Percentiles rank a stretch among this genome's conserved stretches.
Evolutionary conservation across 2,888 invertebrate species (phyloP).

Genomic region (Cryptus armator): DNA sequence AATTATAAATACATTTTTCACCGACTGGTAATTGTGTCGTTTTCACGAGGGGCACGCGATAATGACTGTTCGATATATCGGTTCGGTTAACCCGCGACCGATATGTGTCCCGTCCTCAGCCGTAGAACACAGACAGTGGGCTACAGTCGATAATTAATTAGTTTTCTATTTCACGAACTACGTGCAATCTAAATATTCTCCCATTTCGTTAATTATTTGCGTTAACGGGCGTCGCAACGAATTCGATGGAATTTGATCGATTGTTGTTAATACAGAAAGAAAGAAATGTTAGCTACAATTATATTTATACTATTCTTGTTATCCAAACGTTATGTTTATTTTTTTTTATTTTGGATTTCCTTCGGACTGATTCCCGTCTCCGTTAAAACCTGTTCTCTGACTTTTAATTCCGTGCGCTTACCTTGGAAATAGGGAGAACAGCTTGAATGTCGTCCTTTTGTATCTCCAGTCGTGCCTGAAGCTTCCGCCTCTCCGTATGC

Average conservation of each 20-base stretch:
- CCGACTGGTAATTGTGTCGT: neutral
- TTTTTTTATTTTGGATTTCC: too few relatives aligned
- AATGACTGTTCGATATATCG: slow-evolving; percentile 31
- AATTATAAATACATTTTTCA: slow-evolving; percentile 50
- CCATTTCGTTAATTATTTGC: neutral
- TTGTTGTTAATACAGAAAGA: too few relatives aligned
- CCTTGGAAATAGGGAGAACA: slow-evolving; percentile 97
- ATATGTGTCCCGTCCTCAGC: slow-evolving; percentile 17
- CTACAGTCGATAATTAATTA: slow-evolving; percentile 33
- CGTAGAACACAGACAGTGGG: neutral
- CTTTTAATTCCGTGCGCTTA: slow-evolving; percentile 82
- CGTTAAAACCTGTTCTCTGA: neutral
- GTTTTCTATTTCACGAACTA: slow-evolving; percentile 21
- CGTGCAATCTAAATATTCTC: slow-evolving; percentile 9
- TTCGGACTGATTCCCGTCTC: neutral
- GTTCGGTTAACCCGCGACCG: slow-evolving; percentile 20
- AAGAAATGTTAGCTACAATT: too few relatives aligned
- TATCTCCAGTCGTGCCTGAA: slow-evolving; percentile 94
- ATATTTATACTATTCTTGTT: too few relatives aligned
- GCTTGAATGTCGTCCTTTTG: slow-evolving; percentile 98
- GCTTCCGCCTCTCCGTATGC: slow-evolving; percentile 86
- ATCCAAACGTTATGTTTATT: too few relatives aligned
- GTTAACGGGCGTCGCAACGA: neutral
- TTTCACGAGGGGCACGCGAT: slow-evolving; percentile 18
- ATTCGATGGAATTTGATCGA: too few relatives aligned